Conservation (phyloP, 2,113 vertebrate species). For the Serilophus lunatus region DNA sequence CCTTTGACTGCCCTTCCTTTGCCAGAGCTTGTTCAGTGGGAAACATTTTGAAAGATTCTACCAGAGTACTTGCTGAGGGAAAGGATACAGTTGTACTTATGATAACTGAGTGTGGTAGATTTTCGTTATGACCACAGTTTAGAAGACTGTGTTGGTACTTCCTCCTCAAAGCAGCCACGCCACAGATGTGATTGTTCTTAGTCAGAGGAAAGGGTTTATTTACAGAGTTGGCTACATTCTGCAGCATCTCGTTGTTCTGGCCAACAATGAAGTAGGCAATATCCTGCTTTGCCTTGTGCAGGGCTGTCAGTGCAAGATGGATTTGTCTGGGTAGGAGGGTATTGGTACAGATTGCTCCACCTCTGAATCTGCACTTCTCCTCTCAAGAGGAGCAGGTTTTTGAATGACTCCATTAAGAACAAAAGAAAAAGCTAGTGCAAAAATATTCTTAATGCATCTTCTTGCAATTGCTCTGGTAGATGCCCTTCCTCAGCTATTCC, state of each 20-base stretch:
- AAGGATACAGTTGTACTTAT: background rate
- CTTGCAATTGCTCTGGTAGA: background rate
- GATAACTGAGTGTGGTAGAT: background rate
- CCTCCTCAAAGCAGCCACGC: background rate
- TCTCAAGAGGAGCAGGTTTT: background rate
- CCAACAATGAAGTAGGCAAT: background rate
- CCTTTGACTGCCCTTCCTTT: background rate
- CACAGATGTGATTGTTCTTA: background rate
- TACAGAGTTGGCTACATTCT: background rate
- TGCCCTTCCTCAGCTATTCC: background rate
- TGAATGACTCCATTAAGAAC: background rate
- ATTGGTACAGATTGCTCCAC: background rate
- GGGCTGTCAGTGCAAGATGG: background rate
- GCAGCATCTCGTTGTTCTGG: background rate
- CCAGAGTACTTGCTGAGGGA: background rate
- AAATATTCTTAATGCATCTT: background rate
- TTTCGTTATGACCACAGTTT: background rate
- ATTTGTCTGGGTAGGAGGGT: background rate
- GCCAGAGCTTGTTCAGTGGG: background rate
- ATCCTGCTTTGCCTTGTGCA: background rate
- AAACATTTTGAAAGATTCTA: background rate
- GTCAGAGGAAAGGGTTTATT: background rate
- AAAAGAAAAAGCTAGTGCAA: background rate
- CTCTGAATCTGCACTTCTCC: background rate
- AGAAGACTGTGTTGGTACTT: background rate